Conservation (phyloP, 2,888 invertebrate genomes). For the Corbicula japonica region DNA sequence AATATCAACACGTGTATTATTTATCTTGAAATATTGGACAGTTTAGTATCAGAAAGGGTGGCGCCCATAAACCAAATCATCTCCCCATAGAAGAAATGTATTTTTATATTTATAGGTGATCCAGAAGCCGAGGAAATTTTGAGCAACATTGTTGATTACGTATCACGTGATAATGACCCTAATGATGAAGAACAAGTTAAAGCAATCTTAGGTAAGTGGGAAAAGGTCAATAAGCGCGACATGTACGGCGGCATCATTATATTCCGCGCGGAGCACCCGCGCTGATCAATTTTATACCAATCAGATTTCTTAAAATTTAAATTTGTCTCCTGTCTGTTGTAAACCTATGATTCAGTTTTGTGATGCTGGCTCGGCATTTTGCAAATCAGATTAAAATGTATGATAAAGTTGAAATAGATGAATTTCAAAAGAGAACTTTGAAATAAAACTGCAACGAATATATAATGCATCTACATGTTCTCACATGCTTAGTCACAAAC, state of each 20-base stretch:
- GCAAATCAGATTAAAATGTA: not conserved
- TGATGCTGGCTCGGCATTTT: not conserved
- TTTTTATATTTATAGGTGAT: constrained; percentile 54
- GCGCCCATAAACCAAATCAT: not conserved
- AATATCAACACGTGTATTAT: constrained; percentile 12
- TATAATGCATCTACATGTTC: too few relatives aligned
- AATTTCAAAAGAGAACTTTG: too few relatives aligned
- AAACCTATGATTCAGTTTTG: not conserved
- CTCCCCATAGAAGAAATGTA: not conserved
- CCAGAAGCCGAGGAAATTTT: constrained; percentile 69
- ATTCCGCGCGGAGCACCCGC: too few relatives aligned
- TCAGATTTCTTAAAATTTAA: not conserved
- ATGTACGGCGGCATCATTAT: too few relatives aligned
- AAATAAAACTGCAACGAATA: too few relatives aligned
- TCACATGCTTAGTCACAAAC: too few relatives aligned
- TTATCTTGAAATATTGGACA: not conserved
- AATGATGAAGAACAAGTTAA: constrained; percentile 71
- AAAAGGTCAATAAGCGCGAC: too few relatives aligned
- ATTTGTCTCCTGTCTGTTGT: not conserved
- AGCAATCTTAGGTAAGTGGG: constrained; percentile 67
- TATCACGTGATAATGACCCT: constrained; percentile 69
- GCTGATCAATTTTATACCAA: too few relatives aligned
- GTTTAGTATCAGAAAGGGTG: too few relatives aligned
- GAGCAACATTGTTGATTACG: constrained; percentile 68
- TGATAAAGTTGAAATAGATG: not conserved